Percentiles rank a stretch among this genome's conserved stretches.
phyloP scores from a whole-genome alignment of 2,888 invertebrate genomes.

The Erebia aethiops region DNA sequence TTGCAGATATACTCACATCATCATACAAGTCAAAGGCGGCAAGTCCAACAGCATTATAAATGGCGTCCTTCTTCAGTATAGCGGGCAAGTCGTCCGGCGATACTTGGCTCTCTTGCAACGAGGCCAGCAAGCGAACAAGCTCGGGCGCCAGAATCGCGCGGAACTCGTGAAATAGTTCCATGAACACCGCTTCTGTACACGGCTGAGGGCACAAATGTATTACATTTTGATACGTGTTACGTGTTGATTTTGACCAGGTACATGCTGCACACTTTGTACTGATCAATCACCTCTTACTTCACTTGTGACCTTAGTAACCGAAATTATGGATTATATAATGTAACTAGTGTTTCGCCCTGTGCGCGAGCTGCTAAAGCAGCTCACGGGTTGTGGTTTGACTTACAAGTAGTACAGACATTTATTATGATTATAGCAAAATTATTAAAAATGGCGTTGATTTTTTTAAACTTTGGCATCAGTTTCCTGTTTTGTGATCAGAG shows the following conservation, averaged over 20 bases:
- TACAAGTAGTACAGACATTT: no score
- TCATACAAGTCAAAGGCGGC: constrained; percentile 95
- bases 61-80: constrained; percentile 94
- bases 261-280: no score
- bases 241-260: no score
- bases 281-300: not conserved
- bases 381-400: no score
- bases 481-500: no score
- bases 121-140: constrained; percentile 87
- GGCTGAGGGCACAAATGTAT: constrained; percentile 80
- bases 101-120: constrained; percentile 87
- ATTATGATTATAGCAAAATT: no score
- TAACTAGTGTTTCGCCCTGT: no score
- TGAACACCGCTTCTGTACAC: constrained; percentile 93
- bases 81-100: constrained; percentile 89
- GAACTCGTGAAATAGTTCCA: constrained; percentile 92
- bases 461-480: no score
- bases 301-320: no score
- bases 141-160: constrained; percentile 88
- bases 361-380: no score
- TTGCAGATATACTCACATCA: constrained; percentile 81
- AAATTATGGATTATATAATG: no score
- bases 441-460: no score
- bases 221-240: not conserved
- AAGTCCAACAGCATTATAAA: constrained; percentile 95